phyloP scores from a whole-genome alignment of 2,113 vertebrate species.

The Suricata suricatta region DNA sequence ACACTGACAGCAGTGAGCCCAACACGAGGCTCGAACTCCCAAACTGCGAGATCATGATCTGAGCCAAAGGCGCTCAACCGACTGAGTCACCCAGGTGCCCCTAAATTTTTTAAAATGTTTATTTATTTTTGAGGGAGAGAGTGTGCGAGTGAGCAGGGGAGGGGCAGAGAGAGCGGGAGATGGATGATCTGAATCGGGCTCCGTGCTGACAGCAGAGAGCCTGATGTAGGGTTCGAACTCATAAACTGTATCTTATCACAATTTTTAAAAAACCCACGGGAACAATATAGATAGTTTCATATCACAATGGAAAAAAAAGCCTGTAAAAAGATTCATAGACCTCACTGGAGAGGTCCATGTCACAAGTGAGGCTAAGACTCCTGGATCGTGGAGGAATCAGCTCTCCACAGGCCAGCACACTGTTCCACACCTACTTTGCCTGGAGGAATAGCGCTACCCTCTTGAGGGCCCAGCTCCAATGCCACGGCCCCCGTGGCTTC shows the following conservation, averaged over 20 bases:
- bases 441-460: neutral
- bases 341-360: neutral
- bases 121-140: too few relatives aligned
- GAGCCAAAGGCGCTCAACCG: too few relatives aligned
- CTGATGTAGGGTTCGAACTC: too few relatives aligned
- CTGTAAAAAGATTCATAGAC: neutral
- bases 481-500: accelerated
- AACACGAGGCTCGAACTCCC: too few relatives aligned
- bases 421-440: neutral
- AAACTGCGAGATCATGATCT: too few relatives aligned
- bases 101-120: too few relatives aligned
- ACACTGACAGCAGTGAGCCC: too few relatives aligned
- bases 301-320: neutral
- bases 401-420: neutral
- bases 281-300: neutral
- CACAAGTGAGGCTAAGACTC: neutral
- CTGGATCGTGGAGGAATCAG: neutral
- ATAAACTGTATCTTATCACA: neutral
- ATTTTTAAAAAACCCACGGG: neutral
- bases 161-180: too few relatives aligned
- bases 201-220: too few relatives aligned
- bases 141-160: too few relatives aligned
- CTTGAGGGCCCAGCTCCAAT: neutral
- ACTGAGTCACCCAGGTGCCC: too few relatives aligned
- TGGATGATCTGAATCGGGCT: too few relatives aligned